Conservation (phyloP, 2,113 vertebrate genomes). For the Larimichthys polyactis region DNA sequence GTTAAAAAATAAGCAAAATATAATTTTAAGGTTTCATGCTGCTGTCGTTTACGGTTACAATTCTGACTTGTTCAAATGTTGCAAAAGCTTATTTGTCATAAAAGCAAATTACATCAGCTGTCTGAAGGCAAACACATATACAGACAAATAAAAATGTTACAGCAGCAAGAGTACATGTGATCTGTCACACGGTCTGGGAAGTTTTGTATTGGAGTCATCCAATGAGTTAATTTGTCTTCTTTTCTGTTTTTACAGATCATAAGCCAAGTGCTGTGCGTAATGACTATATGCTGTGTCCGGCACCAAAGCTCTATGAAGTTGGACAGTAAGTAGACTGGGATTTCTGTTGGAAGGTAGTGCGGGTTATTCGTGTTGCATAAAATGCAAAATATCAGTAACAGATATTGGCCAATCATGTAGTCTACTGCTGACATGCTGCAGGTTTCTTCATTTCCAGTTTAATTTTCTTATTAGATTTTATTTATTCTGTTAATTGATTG, state of each 20-base stretch:
- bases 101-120: background rate
- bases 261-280: slow-evolving; percentile 85
- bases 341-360: background rate
- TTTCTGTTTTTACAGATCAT: slow-evolving; percentile 83
- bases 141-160: background rate
- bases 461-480: background rate
- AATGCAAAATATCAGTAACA: background rate
- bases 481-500: background rate
- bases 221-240: background rate
- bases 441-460: background rate
- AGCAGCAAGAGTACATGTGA: background rate
- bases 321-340: slow-evolving; percentile 91
- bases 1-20: background rate
- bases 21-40: background rate
- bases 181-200: background rate
- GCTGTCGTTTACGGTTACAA: background rate
- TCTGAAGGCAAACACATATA: background rate
- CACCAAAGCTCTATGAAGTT: slow-evolving; percentile 87
- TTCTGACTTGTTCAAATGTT: background rate
- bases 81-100: background rate
- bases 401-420: background rate
- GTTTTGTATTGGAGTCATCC: background rate
- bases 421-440: background rate
- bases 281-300: slow-evolving; percentile 92
- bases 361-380: background rate